Percentiles rank a stretch among this genome's conserved stretches.
These are phyloP conservation scores for Caiman crocodilus DNA, from an alignment of 2,797 vertebrate genomes.

Conservation along the genomic window DNA sequence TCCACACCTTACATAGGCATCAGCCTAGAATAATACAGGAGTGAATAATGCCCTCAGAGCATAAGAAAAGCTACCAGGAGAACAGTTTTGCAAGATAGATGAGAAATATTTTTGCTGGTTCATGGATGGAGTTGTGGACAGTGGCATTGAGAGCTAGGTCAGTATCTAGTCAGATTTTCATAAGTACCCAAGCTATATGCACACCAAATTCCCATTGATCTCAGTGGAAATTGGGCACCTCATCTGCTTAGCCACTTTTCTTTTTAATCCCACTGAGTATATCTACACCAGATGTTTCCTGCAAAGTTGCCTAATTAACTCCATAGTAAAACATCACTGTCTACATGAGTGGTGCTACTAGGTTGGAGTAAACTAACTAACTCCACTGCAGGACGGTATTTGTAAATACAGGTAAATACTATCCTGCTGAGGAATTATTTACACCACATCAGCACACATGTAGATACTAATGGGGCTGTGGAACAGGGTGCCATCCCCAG, in stretches of 20 bases:
- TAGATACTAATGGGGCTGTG: too few relatives aligned
- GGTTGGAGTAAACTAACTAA: too few relatives aligned
- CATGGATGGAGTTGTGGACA: neutral
- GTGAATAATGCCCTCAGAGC: neutral
- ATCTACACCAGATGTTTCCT: too few relatives aligned
- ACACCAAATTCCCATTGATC: neutral
- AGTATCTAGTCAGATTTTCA: neutral
- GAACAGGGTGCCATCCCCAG: too few relatives aligned
- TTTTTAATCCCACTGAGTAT: neutral
- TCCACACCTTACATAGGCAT: neutral
- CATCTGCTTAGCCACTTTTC: neutral
- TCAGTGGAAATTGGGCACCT: neutral
- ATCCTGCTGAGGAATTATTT: too few relatives aligned
- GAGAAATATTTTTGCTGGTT: neutral
- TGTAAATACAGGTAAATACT: too few relatives aligned
- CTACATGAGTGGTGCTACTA: too few relatives aligned
- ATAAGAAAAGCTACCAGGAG: neutral
- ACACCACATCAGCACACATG: too few relatives aligned
- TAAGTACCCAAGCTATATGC: neutral
- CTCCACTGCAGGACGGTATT: too few relatives aligned
- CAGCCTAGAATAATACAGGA: neutral
- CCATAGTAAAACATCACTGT: too few relatives aligned
- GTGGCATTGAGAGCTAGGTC: neutral
- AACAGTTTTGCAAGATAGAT: neutral
- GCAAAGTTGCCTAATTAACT: too few relatives aligned